Evolutionary conservation across 2,113 vertebrate species (phyloP), one percentile per base, ranked within the genome.

Genomic region (Syngnathus scovelli): DNA sequence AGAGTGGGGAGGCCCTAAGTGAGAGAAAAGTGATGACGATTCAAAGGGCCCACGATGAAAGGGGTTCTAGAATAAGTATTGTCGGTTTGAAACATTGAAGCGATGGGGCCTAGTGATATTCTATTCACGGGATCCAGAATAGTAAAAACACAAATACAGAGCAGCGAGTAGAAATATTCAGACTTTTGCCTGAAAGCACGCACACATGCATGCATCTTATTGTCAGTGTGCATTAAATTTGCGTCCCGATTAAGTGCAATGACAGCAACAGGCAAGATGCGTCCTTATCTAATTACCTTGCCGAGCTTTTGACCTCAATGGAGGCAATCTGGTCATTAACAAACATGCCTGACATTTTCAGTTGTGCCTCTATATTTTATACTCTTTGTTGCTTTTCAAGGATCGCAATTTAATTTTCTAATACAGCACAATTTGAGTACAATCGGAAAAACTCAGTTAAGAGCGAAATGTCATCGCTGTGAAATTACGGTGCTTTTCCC

Each of bases 321-420:
- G 56, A 75, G 65, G 80, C 67, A 67, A 56, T 62, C 64, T 39
- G 58, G 10, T 74, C 77, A 73, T 83, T 78, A 83, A 76, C 70
- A 79, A 85, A 80, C 74, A 76, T 7, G 68, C 36, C 69, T 78
- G 81, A 79, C 78, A 75, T 79, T 83, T 79, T 76, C 82, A 77
- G 79, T 76, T 48, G 62, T 54, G 48, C 18, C 38, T 64, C 59
- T 72, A 68, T 72, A 65, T 69, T 62, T 41, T 36, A 16, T 16
- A 58, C 12, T 36, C 27, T 15, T 4, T 36, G 12, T 58, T 58
- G 15, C 23, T 15, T 58, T 58, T 58, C 55, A 36, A 36, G 13
- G 55, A 7, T 58, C 16, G 27, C 36, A 6, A 7, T 58, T 18
- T 7, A 7, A 6, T 33, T 23, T 23, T n/a, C n/a, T 8, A 21